These are phyloP conservation scores for Phalacrocorax aristotelis DNA, from an alignment of 2,113 vertebrate genomes.

Conservation along the genomic window DNA sequence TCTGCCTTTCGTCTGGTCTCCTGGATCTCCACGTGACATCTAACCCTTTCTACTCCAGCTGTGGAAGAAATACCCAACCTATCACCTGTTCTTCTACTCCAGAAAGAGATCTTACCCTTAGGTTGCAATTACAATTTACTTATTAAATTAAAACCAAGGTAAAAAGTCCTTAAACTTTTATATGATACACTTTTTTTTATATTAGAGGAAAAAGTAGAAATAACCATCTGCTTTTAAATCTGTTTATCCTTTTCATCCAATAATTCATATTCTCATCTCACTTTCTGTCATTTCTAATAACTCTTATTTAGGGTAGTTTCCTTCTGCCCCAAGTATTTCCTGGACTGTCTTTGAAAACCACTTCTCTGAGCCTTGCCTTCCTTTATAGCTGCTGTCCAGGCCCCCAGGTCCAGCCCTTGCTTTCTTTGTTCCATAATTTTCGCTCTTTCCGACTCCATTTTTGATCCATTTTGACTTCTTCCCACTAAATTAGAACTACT, in stretches of 20 bases:
- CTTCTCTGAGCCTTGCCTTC: not conserved
- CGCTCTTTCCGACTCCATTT: not conserved
- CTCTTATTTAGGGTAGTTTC: not conserved
- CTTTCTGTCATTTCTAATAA: not conserved
- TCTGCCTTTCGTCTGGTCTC: not conserved
- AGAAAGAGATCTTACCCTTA: not conserved
- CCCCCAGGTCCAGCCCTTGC: not conserved
- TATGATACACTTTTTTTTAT: not conserved
- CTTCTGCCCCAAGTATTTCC: not conserved
- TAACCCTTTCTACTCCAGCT: not conserved
- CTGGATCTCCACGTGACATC: not conserved
- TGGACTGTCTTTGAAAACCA: not conserved
- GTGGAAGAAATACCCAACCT: not conserved
- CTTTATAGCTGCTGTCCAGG: not conserved
- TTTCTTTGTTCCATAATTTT: not conserved
- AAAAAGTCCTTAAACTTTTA: not conserved
- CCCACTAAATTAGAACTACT: not conserved
- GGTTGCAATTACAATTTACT: not conserved
- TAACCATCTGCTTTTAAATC: not conserved
- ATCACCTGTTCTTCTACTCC: not conserved
- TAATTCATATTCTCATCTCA: not conserved
- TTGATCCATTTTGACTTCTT: not conserved
- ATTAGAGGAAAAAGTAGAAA: not conserved
- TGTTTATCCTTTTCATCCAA: not conserved
- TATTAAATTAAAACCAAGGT: not conserved